A percentile compares a stretch with the other conserved stretches of the same genome.
phyloP scores from a whole-genome alignment of 2,888 invertebrate species.

The Eucera pruinosa region DNA sequence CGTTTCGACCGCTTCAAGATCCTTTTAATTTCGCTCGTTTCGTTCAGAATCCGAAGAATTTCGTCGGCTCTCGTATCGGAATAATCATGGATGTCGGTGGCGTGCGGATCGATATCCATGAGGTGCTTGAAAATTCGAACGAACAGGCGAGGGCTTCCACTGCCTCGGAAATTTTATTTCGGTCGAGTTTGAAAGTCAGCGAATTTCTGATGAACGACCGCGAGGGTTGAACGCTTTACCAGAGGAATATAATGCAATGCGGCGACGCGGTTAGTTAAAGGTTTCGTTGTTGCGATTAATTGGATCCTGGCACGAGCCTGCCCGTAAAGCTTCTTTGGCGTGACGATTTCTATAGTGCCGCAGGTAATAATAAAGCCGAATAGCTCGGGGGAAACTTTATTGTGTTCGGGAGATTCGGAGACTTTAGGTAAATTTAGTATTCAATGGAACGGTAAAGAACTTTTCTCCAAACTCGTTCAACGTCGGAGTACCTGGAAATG shows the following conservation, averaged over 20 bases:
- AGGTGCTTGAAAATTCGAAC: conserved; percentile 14
- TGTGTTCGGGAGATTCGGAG: not conserved
- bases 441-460: not conserved
- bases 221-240: conserved; percentile 11
- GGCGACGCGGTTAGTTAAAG: conserved; percentile 16
- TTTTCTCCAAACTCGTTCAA: not conserved
- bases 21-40: conserved; percentile 22
- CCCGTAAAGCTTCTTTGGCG: not conserved
- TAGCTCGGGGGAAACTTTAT: not conserved
- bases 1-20: not conserved
- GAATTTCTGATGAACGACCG: not conserved
- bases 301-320: conserved; percentile 24
- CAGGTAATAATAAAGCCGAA: not conserved
- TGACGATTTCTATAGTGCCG: conserved; percentile 15
- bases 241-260: conserved; percentile 19
- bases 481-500: too few species aligned
- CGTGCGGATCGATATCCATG: conserved; percentile 27
- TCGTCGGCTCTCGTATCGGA: not conserved
- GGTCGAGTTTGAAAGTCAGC: not conserved
- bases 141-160: not conserved
- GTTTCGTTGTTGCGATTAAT: conserved; percentile 28
- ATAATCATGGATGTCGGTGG: conserved; percentile 22
- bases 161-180: conserved; percentile 21
- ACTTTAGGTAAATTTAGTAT: not conserved
- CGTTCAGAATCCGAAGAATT: conserved; percentile 4